Base-by-base conservation (phyloP, 92 coral and sea anemone species). In the Epizoanthus scotinus region DNA sequence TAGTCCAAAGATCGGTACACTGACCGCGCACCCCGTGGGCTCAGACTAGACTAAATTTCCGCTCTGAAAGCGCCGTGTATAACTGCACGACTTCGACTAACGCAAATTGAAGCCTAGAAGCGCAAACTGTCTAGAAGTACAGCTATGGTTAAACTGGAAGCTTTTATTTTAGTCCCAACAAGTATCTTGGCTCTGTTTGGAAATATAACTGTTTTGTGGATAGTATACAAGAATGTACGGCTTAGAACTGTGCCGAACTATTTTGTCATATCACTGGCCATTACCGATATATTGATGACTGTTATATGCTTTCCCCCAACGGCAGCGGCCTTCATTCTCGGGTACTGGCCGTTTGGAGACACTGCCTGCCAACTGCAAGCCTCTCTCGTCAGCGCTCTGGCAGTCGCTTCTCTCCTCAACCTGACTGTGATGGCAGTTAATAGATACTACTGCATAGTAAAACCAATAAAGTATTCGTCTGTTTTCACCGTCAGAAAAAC, bases 301-400 rank as follows among this genome's bases (percentile, higher is more conserved):
- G 75, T 73, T 17, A n/a, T 83, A 77, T 87, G 82, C 84, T 83
- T 87, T 88, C 93, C 93, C 4, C 71, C 87, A 20, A 80, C 91
- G 42, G 54, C 59, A 40, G 71, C 77, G 22, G 82, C 91, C 1
- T 21, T 88, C 3, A 22, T 88, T 25, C 44, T 68, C 17, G 86
- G 29, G 0, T 19, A 22, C 57, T 88, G 91, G 91, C 56, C 81
- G 13, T 73, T 88, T 3, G 89, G 87, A 15, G 72, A 83, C 20
- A 22, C 28, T 31, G 83, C 78, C 7, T 90, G 93, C 47, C 21
- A 61, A 60, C 62, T 61, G 53, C 60, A 84, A 19, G 91, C 86
- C 13, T 88, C 73, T 73, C 56, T 79, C 73, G 81, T 71, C 29
- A 78, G 86, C 28, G 71, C 85, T 8, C 79, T 89, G 19, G 86